A percentile compares a stretch with the other conserved stretches of the same genome.
Evolutionary conservation across 2,797 vertebrate genomes (phyloP).

Genomic region (Nyctibius grandis): DNA sequence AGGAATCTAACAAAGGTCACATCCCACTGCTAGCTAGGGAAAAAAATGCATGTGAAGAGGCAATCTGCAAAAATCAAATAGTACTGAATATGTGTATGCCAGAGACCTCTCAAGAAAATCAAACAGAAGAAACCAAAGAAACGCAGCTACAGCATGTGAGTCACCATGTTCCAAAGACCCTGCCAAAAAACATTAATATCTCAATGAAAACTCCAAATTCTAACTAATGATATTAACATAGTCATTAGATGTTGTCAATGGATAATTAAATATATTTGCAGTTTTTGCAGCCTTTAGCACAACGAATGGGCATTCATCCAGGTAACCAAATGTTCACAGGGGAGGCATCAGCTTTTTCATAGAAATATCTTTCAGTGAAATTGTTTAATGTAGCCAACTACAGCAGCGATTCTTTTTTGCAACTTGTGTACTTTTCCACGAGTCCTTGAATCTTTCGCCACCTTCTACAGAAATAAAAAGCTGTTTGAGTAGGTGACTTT

Average conservation of each 20-base stretch:
- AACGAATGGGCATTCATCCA: constrained; percentile 20
- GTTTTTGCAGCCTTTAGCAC: background rate
- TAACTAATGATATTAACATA: constrained; percentile 24
- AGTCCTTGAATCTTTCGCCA: background rate
- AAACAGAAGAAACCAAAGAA: background rate
- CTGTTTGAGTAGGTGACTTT: background rate
- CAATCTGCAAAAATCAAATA: background rate
- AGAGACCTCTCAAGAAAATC: background rate
- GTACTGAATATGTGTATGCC: background rate
- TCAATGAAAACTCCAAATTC: background rate
- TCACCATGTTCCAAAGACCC: background rate
- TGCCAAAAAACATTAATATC: constrained; percentile 16
- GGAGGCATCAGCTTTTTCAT: background rate
- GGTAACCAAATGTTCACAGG: background rate
- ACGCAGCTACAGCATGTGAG: background rate
- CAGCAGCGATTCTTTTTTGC: background rate
- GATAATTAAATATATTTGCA: constrained; percentile 26
- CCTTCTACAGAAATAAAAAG: background rate
- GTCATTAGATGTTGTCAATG: constrained; percentile 18
- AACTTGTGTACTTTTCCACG: background rate
- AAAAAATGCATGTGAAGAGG: background rate
- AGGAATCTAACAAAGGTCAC: background rate
- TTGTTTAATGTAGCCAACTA: background rate
- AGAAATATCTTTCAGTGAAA: background rate
- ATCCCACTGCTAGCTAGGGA: background rate